These are phyloP conservation scores for Decapterus maruadsi DNA, from an alignment of 2,797 vertebrate genomes.

Conservation along the genomic window DNA sequence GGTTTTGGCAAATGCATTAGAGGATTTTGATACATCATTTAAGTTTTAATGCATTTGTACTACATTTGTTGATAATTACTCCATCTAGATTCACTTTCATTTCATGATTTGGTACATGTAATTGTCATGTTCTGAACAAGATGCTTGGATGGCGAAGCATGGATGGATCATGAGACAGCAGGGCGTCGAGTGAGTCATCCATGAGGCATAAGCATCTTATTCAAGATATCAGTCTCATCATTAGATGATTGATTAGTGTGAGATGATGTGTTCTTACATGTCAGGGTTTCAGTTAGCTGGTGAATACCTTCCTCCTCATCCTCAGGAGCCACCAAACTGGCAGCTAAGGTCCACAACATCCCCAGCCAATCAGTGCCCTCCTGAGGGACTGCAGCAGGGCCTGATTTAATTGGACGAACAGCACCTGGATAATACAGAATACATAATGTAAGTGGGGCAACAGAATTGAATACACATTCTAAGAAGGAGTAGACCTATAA, in stretches of 20 bases:
- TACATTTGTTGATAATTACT: slow-evolving; percentile 1
- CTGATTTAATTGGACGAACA: slow-evolving; percentile 60
- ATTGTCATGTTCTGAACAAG: slow-evolving; percentile 5
- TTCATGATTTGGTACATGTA: background rate
- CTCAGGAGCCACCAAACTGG: slow-evolving; percentile 76
- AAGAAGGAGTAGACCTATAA: too few relatives aligned
- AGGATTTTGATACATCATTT: slow-evolving; percentile 1
- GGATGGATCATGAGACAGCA: background rate
- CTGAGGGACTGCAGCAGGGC: slow-evolving; percentile 30
- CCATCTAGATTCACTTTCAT: background rate
- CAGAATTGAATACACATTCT: too few relatives aligned
- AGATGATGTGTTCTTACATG: slow-evolving; percentile 79
- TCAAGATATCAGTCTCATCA: background rate
- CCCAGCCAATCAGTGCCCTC: slow-evolving; percentile 75
- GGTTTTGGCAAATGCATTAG: background rate
- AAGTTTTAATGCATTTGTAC: slow-evolving; percentile 18
- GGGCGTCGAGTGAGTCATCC: background rate
- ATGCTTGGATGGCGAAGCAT: background rate
- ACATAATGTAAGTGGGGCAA: background rate
- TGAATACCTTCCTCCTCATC: slow-evolving; percentile 84
- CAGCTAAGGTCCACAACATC: slow-evolving; percentile 67
- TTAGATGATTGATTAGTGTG: slow-evolving; percentile 36
- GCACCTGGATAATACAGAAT: slow-evolving; percentile 40
- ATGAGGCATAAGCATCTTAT: background rate
- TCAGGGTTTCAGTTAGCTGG: slow-evolving; percentile 77